Evolutionary conservation across 2,113 vertebrate species (phyloP).

Genomic region (Plotosus lineatus): DNA sequence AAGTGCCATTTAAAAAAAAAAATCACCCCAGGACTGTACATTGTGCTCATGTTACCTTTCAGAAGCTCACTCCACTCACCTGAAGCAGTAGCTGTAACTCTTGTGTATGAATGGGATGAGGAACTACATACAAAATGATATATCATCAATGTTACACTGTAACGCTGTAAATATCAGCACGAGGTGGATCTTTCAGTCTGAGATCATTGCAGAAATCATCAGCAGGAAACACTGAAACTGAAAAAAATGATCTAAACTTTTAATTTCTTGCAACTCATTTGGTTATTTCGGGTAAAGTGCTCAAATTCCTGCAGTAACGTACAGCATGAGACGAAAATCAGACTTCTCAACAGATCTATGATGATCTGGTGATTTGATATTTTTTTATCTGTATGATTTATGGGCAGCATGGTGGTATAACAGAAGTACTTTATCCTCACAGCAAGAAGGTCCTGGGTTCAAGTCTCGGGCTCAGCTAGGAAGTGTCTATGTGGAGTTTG

Average conservation of each 20-base stretch:
- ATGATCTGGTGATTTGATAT: background rate
- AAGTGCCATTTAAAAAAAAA: background rate
- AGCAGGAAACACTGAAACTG: background rate
- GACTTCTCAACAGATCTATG: too few species aligned
- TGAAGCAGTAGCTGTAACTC: background rate
- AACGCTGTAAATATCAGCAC: background rate
- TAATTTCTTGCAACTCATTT: too few species aligned
- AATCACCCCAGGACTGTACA: background rate
- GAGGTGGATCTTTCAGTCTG: background rate
- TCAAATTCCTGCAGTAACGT: too few species aligned
- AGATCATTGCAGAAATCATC: background rate
- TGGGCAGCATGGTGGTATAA: too few species aligned
- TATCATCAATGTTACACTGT: background rate
- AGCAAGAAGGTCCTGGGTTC: too few species aligned
- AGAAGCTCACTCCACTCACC: conserved; percentile 4
- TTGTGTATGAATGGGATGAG: background rate
- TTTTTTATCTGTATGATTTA: too few species aligned
- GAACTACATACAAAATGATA: background rate
- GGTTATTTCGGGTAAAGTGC: background rate
- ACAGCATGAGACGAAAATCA: too few species aligned
- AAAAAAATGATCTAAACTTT: too few species aligned
- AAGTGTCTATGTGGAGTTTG: too few species aligned
- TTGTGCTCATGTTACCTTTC: conserved; percentile 11
- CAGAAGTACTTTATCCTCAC: too few species aligned
- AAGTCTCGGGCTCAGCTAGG: too few species aligned